A percentile compares a stretch with the other conserved stretches of the same genome.
Evolutionary conservation across 2,888 invertebrate genomes (phyloP).

Genomic region (Pediacus dermestoides): DNA sequence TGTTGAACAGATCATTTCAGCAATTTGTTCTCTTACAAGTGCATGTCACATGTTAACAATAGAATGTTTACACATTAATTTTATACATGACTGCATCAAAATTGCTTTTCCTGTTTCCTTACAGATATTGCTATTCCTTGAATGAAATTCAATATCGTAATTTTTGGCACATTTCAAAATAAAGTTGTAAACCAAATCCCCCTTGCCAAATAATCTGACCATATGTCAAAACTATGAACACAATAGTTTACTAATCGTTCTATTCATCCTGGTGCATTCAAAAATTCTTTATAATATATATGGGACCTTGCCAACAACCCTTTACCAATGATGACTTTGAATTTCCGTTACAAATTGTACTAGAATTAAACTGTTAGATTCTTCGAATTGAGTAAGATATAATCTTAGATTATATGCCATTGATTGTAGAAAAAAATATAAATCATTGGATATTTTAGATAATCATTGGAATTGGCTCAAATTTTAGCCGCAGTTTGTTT

Average conservation of each 20-base stretch:
- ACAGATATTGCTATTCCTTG: conserved; percentile 12
- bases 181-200: conserved; percentile 12
- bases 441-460: conserved; percentile 9
- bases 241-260: conserved; percentile 31
- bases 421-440: conserved; percentile 6
- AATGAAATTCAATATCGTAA: conserved; percentile 13
- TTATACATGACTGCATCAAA: conserved; percentile 9
- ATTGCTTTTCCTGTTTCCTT: conserved; percentile 5
- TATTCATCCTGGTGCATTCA: conserved; percentile 19
- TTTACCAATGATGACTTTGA: conserved; percentile 24
- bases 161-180: conserved; percentile 15
- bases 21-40: too few species aligned
- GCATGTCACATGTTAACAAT: too few species aligned
- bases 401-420: conserved; percentile 11
- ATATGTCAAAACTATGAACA: conserved; percentile 28
- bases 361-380: conserved; percentile 15
- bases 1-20: too few species aligned
- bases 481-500: too few species aligned
- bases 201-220: conserved; percentile 14
- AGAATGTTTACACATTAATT: conserved; percentile 8
- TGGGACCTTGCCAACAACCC: conserved; percentile 15
- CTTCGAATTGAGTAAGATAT: conserved; percentile 12
- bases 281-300: conserved; percentile 11
- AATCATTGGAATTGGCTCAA: conserved; percentile 25
- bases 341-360: conserved; percentile 16